These are phyloP conservation scores for Menidia menidia DNA, from an alignment of 2,797 vertebrate genomes.

Conservation along the genomic window DNA sequence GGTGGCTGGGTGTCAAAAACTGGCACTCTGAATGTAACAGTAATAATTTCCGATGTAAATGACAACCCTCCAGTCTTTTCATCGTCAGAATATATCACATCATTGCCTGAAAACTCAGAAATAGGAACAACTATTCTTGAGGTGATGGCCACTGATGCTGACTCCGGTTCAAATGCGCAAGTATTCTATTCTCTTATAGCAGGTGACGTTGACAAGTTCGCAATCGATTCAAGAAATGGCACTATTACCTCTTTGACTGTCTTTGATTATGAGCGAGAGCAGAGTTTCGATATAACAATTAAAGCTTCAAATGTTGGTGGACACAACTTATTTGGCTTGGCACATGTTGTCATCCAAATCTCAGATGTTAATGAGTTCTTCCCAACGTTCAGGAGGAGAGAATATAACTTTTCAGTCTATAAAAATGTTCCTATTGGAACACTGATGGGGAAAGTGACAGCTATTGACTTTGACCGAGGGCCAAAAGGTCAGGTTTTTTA, in stretches of 20 bases:
- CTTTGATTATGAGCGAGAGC: constrained; percentile 82
- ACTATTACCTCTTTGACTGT: constrained; percentile 71
- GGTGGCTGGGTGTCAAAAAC: constrained; percentile 78
- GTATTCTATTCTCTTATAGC: constrained; percentile 79
- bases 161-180: constrained; percentile 75
- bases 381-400: constrained; percentile 71
- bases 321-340: constrained; percentile 71
- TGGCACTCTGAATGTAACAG: constrained; percentile 69
- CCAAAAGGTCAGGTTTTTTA: constrained; percentile 80
- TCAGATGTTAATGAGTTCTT: constrained; percentile 81
- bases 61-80: constrained; percentile 82
- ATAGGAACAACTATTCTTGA: constrained; percentile 70
- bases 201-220: constrained; percentile 76
- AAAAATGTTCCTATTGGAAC: constrained; percentile 74
- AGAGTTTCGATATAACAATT: constrained; percentile 77
- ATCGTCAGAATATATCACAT: constrained; percentile 58
- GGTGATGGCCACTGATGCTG: constrained; percentile 74
- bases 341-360: constrained; percentile 75
- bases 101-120: constrained; percentile 77
- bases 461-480: constrained; percentile 80
- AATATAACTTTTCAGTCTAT: constrained; percentile 77
- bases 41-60: constrained; percentile 80
- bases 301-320: constrained; percentile 75
- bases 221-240: constrained; percentile 76
- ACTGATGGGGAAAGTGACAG: constrained; percentile 74